A percentile compares a stretch with the other conserved stretches of the same genome.
These are phyloP conservation scores for Pangasius macronema DNA, from an alignment of 2,797 vertebrate genomes.

Conservation along the genomic window DNA sequence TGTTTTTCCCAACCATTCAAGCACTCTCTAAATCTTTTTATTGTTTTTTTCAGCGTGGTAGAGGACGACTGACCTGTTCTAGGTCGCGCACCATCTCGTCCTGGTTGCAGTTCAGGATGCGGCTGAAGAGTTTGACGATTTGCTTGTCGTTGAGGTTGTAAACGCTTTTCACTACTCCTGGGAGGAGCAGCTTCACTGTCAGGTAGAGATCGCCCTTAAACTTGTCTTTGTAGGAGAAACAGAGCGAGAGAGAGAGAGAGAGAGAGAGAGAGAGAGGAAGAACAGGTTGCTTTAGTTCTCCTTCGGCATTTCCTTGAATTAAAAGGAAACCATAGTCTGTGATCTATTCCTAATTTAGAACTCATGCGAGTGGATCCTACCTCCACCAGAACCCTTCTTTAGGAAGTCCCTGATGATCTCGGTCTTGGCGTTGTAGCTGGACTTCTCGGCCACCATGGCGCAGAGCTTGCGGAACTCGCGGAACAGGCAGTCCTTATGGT, in stretches of 20 bases:
- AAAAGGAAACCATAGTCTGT: neutral
- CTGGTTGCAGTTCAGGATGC: constrained; percentile 89
- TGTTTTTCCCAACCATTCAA: neutral
- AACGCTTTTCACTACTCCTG: constrained; percentile 93
- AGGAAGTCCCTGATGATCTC: constrained; percentile 95
- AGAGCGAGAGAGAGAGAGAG: neutral
- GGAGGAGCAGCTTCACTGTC: constrained; percentile 93
- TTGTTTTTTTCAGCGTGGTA: neutral
- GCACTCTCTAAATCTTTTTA: fast-evolving
- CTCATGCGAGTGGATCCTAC: constrained; percentile 63
- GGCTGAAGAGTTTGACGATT: constrained; percentile 96
- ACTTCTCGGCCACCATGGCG: constrained; percentile 87
- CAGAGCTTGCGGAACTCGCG: constrained; percentile 95
- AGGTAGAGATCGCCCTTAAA: constrained; percentile 93
- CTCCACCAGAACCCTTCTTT: constrained; percentile 86
- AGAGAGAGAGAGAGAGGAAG: neutral
- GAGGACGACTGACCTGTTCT: constrained; percentile 81
- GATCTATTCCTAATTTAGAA: neutral
- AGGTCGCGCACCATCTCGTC: constrained; percentile 94
- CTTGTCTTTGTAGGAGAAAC: constrained; percentile 77
- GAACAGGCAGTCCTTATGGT: constrained; percentile 92
- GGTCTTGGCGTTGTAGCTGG: constrained; percentile 93
- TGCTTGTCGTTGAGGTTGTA: constrained; percentile 99
- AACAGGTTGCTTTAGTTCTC: neutral
- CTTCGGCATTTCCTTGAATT: neutral